These are phyloP conservation scores for Habroteleia sp. DNA, from an alignment of 2,888 invertebrate species.

Conservation along the genomic window DNA sequence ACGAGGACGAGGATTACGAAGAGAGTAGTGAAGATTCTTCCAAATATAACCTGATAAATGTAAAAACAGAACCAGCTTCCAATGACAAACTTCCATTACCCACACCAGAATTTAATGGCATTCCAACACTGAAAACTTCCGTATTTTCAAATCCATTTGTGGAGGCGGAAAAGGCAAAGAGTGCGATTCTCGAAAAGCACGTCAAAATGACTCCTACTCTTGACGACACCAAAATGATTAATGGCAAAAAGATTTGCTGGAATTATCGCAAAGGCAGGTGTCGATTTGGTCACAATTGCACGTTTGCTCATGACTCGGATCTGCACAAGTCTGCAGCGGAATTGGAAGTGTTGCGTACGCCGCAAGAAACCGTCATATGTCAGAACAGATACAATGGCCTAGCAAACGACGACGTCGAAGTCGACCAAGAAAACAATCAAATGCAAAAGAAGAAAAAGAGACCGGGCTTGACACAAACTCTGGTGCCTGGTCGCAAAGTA, in stretches of 20 bases:
- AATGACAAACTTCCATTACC: constrained; percentile 82
- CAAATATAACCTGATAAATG: constrained; percentile 36
- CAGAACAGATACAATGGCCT: constrained; percentile 76
- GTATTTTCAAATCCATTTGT: constrained; percentile 94
- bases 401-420: constrained; percentile 77
- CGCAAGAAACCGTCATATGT: constrained; percentile 80
- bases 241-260: constrained; percentile 95
- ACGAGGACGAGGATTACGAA: constrained; percentile 45
- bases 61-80: constrained; percentile 70
- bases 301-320: constrained; percentile 95
- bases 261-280: constrained; percentile 95
- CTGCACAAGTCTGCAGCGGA: constrained; percentile 85
- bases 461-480: constrained; percentile 88
- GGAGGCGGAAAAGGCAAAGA: constrained; percentile 92
- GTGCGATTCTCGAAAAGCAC: constrained; percentile 93
- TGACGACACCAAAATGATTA: constrained; percentile 89
- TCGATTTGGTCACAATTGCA: constrained; percentile 94
- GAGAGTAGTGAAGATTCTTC: constrained; percentile 35
- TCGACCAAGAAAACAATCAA: constrained; percentile 82
- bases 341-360: constrained; percentile 83
- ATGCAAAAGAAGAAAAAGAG: constrained; percentile 85
- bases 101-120: constrained; percentile 84
- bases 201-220: constrained; percentile 91
- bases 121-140: constrained; percentile 84
- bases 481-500: constrained; percentile 92